Percentiles rank a stretch among this genome's conserved stretches.
phyloP scores from a whole-genome alignment of 2,797 vertebrate species.

The Craterocephalus amniculus region DNA sequence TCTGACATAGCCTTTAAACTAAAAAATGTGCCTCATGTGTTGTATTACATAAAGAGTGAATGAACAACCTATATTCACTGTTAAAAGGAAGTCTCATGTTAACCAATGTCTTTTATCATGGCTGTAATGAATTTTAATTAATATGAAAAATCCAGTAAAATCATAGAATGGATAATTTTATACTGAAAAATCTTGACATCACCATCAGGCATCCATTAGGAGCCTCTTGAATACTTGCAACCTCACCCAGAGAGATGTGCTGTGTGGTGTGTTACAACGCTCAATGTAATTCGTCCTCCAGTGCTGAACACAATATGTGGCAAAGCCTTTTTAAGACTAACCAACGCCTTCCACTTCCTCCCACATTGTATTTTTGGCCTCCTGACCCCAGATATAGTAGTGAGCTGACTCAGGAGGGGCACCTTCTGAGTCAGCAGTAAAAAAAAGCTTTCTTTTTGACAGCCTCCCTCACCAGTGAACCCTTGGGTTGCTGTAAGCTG shows the following conservation, averaged over 20 bases:
- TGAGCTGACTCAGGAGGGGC: background rate
- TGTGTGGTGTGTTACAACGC: background rate
- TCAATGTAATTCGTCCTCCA: background rate
- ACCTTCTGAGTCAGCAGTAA: background rate
- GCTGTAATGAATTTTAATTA: too few species aligned
- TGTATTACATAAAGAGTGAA: too few species aligned
- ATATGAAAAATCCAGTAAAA: background rate
- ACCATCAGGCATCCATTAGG: background rate
- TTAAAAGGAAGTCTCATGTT: background rate
- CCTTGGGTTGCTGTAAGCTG: slow-evolving; percentile 2
- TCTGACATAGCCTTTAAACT: too few species aligned
- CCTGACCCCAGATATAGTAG: background rate
- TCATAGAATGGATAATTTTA: background rate
- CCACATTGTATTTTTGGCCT: background rate
- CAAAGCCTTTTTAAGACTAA: background rate
- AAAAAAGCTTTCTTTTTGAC: background rate
- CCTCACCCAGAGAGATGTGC: background rate
- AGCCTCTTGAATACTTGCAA: background rate
- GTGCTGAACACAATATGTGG: background rate
- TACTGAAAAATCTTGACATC: background rate
- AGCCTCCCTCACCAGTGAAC: slow-evolving; percentile 2
- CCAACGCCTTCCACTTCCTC: background rate
- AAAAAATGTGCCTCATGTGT: background rate
- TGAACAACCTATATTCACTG: background rate
- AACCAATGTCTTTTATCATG: too few species aligned